Base-by-base conservation (phyloP, 2,113 vertebrate species). In the Hyaena hyaena region DNA sequence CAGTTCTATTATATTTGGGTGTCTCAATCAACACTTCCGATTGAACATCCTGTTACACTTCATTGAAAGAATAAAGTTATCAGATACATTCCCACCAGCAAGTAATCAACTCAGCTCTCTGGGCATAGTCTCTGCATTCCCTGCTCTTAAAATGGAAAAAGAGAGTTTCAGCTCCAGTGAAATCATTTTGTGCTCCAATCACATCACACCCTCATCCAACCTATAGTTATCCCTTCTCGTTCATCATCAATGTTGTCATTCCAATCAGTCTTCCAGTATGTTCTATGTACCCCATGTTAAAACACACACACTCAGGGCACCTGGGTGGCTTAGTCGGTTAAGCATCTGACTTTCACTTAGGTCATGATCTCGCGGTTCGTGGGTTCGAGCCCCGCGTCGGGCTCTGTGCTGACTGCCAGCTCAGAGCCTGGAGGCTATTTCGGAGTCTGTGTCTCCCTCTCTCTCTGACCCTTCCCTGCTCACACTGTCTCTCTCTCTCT, bases 1-100 rank as follows among this genome's bases (percentile, higher is more conserved):
- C 77, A 76, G 68, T 24, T 83, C 55, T 76, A 95, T 95, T 87
- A 82, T 73, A 65, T 81, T 74, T 80, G 23, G 31, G 45, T 31
- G 58, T 74, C 77, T 83, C 45, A 66, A 82, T 82, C 74, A 82
- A 26, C 84, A 83, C 90, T 76, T 88, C n/a, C 8, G 76, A 69
- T 26, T 76, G 76, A 93, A 68, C 84, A 88, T 88, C 77, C 85
- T 83, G 69, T 93, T 88, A 93, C 24, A 39, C 45, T 76, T 76
- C 66, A 83, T 31, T 48, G 68, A 93, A 76, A 88, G 48, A 88
- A 58, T 45, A 66, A 45, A 74, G 45, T 96, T 35, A 88, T 61
- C 84, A 83, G 77, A 74, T 69, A 48, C 35, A 50, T 35, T 88
- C 77, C 68, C 77, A 68, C 48, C 24, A 19, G 58, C 68, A 88